phyloP scores from a whole-genome alignment of 2,888 invertebrate species.

The Cancer borealis region DNA sequence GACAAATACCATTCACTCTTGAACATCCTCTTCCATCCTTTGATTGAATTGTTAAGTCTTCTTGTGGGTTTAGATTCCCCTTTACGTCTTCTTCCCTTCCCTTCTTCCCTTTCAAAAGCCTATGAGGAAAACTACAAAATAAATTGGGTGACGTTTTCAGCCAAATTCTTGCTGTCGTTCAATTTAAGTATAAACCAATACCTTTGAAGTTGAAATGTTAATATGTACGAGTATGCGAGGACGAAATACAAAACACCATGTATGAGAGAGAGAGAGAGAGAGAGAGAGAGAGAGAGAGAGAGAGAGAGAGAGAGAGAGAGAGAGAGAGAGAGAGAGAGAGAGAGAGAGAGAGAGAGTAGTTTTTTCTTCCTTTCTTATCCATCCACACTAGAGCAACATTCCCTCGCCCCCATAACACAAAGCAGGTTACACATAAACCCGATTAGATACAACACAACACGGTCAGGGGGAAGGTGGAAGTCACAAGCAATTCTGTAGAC shows the following conservation, averaged over 20 bases:
- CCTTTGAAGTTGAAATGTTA: too few species aligned
- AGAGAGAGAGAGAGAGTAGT: neutral
- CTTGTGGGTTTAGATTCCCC: neutral
- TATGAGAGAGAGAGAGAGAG: too few species aligned
- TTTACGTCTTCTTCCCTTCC: too few species aligned
- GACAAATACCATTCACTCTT: neutral
- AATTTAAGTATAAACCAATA: too few species aligned
- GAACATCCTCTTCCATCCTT: neutral
- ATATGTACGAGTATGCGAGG: too few species aligned
- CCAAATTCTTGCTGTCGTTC: neutral
- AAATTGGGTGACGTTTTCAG: neutral
- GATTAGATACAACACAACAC: slow-evolving; percentile 22
- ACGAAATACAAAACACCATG: too few species aligned
- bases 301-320: neutral
- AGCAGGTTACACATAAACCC: slow-evolving; percentile 21
- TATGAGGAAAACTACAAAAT: neutral
- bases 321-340: neutral
- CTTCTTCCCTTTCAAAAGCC: neutral
- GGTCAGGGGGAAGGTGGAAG: neutral
- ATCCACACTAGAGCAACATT: neutral
- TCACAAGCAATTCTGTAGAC: neutral
- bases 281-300: too few species aligned
- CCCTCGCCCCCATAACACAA: neutral
- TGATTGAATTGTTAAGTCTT: neutral
- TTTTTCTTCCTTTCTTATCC: neutral